Evolutionary conservation across 35 echinoderm and acorn worm species (phyloP).

Genomic region (Lytechinus variegatus): DNA sequence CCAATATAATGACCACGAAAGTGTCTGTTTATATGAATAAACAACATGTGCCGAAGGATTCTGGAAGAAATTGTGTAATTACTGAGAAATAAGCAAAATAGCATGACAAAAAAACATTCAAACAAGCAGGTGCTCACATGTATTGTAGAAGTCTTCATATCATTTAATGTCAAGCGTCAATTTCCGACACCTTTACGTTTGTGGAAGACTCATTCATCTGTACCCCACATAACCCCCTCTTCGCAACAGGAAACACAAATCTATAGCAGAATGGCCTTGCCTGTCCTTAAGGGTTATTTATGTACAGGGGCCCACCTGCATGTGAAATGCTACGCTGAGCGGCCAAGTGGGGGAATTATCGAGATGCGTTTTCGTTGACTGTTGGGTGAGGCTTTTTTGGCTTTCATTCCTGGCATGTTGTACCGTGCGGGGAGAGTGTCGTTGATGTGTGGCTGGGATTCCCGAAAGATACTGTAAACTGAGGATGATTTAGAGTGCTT

Average conservation of each 20-base stretch:
- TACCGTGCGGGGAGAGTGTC: background rate
- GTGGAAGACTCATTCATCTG: background rate
- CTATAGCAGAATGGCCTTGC: background rate
- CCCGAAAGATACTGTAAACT: background rate
- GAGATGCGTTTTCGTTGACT: background rate
- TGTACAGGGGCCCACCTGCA: conserved; percentile 31
- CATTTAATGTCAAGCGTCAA: background rate
- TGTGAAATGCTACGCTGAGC: background rate
- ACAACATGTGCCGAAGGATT: too few species aligned
- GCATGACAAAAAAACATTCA: background rate
- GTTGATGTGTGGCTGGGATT: background rate
- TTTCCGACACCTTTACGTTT: background rate
- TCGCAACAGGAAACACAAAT: conserved; percentile 32
- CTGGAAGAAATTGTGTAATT: too few species aligned
- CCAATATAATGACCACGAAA: too few species aligned
- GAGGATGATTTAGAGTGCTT: background rate
- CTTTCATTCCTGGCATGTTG: background rate
- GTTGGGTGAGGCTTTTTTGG: background rate
- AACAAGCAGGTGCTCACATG: background rate
- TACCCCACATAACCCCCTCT: background rate
- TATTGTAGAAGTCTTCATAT: background rate
- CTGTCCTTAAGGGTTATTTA: conserved; percentile 35
- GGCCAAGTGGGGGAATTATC: conserved; percentile 31
- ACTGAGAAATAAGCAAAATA: too few species aligned
- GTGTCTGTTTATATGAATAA: too few species aligned